These are phyloP conservation scores for Drosophila setosimentum DNA, from an alignment of 2,888 invertebrate genomes.

Conservation along the genomic window DNA sequence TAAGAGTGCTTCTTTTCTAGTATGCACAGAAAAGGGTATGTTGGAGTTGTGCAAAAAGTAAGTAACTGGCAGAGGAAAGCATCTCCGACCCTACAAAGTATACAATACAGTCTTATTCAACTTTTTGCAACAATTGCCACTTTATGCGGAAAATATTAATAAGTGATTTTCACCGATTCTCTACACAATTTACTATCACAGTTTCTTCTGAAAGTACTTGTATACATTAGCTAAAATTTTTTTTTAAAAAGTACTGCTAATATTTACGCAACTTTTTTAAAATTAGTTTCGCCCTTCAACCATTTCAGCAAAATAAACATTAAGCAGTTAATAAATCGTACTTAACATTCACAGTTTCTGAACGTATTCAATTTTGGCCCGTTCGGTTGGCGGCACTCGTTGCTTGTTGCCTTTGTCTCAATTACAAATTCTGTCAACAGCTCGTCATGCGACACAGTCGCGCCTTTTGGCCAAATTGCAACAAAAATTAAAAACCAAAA, in stretches of 20 bases:
- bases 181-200: too few species aligned
- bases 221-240: not conserved
- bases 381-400: not conserved
- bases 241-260: not conserved
- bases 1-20: too few species aligned
- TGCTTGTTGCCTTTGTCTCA: conserved; percentile 37
- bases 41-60: not conserved
- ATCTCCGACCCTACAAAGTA: not conserved
- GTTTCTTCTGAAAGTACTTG: not conserved
- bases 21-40: too few species aligned
- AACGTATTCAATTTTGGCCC: not conserved
- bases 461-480: conserved; percentile 42
- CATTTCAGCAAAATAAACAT: not conserved
- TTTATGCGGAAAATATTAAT: not conserved
- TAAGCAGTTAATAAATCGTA: not conserved
- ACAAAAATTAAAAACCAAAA: conserved; percentile 15
- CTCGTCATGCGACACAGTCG: conserved; percentile 63
- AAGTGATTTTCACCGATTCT: not conserved
- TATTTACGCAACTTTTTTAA: not conserved
- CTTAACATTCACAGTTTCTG: not conserved
- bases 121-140: not conserved
- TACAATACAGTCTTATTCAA: not conserved
- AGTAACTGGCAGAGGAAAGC: not conserved
- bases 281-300: not conserved
- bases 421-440: conserved; percentile 70